phyloP scores from a whole-genome alignment of 2,888 invertebrate species.

The Atethmia centrago region DNA sequence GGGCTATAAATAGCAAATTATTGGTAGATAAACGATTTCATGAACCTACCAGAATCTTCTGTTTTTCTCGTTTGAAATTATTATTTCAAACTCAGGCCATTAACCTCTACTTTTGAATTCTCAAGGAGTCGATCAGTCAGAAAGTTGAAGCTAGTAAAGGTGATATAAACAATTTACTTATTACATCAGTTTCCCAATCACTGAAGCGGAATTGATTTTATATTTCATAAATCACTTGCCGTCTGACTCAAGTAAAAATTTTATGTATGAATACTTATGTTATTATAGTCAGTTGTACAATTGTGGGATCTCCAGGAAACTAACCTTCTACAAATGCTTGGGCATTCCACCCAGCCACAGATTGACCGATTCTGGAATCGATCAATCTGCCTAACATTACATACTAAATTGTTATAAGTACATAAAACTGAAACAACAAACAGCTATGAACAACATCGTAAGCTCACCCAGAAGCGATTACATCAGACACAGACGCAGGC shows the following conservation, averaged over 20 bases:
- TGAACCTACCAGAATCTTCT: background rate
- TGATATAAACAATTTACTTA: background rate
- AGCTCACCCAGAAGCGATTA: conserved; percentile 30
- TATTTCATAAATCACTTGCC: background rate
- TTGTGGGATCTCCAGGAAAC: background rate
- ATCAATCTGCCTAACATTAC: background rate
- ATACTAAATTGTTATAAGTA: background rate
- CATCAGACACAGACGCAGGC: conserved; percentile 49
- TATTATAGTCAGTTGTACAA: background rate
- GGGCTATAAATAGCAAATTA: background rate
- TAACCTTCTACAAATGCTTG: background rate
- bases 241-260: background rate
- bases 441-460: conserved; percentile 18
- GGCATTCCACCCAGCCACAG: background rate
- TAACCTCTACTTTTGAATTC: background rate
- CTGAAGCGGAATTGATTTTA: background rate
- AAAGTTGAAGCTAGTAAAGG: background rate
- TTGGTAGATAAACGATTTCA: background rate
- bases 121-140: background rate
- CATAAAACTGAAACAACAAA: conserved; percentile 19
- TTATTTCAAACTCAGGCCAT: background rate
- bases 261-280: background rate
- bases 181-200: background rate
- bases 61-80: background rate
- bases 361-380: too few species aligned